Evolutionary conservation across 2,797 vertebrate genomes (phyloP), one percentile per base, ranked within the genome.

Genomic region (Manis javanica): DNA sequence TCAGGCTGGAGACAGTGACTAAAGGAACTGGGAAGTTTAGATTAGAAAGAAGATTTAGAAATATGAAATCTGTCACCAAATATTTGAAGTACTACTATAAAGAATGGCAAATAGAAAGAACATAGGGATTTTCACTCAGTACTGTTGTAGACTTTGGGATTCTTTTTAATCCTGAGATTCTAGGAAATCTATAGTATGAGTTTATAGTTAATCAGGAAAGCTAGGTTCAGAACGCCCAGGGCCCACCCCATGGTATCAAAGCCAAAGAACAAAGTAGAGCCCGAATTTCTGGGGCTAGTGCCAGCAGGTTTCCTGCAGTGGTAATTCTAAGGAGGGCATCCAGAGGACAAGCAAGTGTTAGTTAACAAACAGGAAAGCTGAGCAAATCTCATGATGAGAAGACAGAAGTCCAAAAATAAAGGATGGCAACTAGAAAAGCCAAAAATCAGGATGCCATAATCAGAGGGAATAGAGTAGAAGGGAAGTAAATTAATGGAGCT

Each of bases 301-400:
- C 95, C 96, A 96, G 24, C 19, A 57, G 23, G 26, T 14, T 97
- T 97, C 96, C 96, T 95, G 95, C 34, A 63, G 92, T 66, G 53
- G 77, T 55, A 61, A 57, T 57, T 94, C 68, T 79, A 87, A 83
- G 66, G 14, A 97, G 96, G 92, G 87, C 82, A 88, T 95, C 85
- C 81, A 95, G 78, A 49, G 96, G 96, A 71, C 97, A 97, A 92
- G 78, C 51, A 46, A 37, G 46, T 59, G 46, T 90, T 46, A 74
- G 51, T 87, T 96, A 91, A 94, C 78, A 97, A 97, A 98, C 97
- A 97, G 97, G 96, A 98, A 98, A 85, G 21, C 14, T 84, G 82
- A 57, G 24, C 63, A 88, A 82, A 63, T 21, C 8, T 71, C 92
- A 69, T 1, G 0, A 74, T 61, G 90, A 84, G n/a, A 90, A 87